Evolutionary conservation across 37 sponge, comb jelly and placozoan genomes (phyloP).

Genomic region (Axinella damicornis): DNA sequence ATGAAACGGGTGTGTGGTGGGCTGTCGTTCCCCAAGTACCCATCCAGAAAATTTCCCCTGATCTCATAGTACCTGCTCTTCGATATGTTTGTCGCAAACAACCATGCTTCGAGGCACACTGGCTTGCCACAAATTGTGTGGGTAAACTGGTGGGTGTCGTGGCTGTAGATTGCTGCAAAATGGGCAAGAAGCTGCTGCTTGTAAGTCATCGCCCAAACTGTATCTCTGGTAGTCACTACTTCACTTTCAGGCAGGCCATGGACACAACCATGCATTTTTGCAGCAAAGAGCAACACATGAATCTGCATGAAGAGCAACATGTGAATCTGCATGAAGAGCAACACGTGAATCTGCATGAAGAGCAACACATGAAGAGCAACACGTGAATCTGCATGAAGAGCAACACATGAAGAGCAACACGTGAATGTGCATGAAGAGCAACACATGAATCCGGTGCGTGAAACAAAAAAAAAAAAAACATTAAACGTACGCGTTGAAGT

Average conservation of each 20-base stretch:
- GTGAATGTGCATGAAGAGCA: too few relatives aligned
- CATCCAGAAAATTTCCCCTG: not conserved
- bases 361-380: too few relatives aligned
- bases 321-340: too few relatives aligned
- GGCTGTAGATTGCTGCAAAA: not conserved
- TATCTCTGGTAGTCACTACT: not conserved
- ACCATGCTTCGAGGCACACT: constrained; percentile 20
- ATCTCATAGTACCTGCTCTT: constrained; percentile 24
- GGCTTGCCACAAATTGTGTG: not conserved
- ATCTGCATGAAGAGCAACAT: not conserved
- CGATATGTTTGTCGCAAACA: constrained; percentile 7
- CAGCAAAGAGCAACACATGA: not conserved
- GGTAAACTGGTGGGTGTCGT: not conserved
- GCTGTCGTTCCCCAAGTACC: not conserved
- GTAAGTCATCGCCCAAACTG: constrained; percentile 15
- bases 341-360: too few relatives aligned
- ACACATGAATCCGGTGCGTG: too few relatives aligned
- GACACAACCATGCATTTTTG: not conserved
- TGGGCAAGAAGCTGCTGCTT: constrained; percentile 24
- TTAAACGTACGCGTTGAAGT: too few relatives aligned
- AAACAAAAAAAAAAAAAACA: too few relatives aligned
- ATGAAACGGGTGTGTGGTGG: not conserved
- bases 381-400: too few relatives aligned
- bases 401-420: too few relatives aligned
- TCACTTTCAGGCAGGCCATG: not conserved